Percentiles rank a stretch among this genome's conserved stretches.
Conservation (phyloP, 2,888 invertebrate species). For the Magallana nippona region DNA sequence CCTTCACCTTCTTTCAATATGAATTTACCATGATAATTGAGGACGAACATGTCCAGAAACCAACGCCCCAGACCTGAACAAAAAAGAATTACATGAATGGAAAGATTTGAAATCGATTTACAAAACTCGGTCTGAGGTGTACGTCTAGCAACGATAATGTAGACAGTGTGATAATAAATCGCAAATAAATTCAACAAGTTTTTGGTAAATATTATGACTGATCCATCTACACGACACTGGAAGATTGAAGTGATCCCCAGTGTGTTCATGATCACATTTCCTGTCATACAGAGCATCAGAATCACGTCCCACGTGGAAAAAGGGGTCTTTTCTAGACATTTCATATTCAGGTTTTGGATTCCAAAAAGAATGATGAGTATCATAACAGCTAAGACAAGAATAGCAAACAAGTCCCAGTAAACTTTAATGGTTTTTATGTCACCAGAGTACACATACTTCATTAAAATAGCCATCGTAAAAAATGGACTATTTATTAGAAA, state of each 20-base stretch:
- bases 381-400: not conserved
- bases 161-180: not conserved
- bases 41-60: not conserved
- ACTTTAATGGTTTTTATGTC: not conserved
- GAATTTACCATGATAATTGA: not conserved
- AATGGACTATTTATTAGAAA: not conserved
- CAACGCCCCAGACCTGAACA: not conserved
- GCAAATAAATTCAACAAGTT: not conserved
- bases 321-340: not conserved
- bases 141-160: not conserved
- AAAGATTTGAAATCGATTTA: not conserved
- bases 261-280: not conserved
- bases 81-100: not conserved
- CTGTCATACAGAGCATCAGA: not conserved
- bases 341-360: not conserved
- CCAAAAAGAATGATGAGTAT: not conserved
- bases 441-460: not conserved
- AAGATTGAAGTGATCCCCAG: not conserved
- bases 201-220: not conserved
- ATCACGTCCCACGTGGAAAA: not conserved
- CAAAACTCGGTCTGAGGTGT: not conserved
- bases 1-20: not conserved
- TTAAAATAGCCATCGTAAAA: constrained; percentile 1
- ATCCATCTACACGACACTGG: not conserved
- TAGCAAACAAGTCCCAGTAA: not conserved